Evolutionary conservation across 2,797 vertebrate species (phyloP).

Genomic region (Gambelia wislizenii): DNA sequence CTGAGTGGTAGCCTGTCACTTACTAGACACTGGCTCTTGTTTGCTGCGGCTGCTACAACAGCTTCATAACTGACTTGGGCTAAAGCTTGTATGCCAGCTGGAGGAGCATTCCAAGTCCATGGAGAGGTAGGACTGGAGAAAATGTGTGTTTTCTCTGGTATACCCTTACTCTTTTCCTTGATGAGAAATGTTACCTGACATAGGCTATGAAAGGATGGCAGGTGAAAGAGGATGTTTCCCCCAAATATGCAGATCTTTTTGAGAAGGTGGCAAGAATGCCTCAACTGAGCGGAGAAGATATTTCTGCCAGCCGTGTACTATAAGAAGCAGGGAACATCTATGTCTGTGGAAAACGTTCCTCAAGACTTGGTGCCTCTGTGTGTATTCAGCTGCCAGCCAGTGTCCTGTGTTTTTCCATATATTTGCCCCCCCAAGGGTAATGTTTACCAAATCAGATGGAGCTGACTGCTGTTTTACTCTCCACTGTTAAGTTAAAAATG

Average conservation of each 20-base stretch:
- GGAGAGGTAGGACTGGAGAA: neutral
- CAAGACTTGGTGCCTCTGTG: constrained; percentile 7
- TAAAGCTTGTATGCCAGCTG: neutral
- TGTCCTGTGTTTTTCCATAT: neutral
- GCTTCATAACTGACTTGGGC: neutral
- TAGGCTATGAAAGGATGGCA: neutral
- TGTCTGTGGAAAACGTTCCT: neutral
- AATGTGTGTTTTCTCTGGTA: neutral
- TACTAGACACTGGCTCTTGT: neutral
- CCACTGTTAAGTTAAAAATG: neutral
- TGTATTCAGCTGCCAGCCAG: neutral
- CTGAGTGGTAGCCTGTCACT: neutral
- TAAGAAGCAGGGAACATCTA: neutral
- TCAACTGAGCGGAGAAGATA: neutral
- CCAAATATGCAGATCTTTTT: neutral
- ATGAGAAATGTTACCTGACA: neutral
- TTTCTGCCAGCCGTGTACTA: neutral
- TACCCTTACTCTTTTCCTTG: neutral
- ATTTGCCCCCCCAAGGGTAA: neutral
- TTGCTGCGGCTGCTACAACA: neutral
- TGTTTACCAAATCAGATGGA: neutral
- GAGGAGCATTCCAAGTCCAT: neutral
- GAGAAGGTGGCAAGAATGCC: neutral
- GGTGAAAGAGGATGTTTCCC: neutral
- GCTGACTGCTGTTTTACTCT: neutral